Evolutionary conservation across 1,140 invertebrate species (phyloP).

Genomic region (Drosophila nikananu): DNA sequence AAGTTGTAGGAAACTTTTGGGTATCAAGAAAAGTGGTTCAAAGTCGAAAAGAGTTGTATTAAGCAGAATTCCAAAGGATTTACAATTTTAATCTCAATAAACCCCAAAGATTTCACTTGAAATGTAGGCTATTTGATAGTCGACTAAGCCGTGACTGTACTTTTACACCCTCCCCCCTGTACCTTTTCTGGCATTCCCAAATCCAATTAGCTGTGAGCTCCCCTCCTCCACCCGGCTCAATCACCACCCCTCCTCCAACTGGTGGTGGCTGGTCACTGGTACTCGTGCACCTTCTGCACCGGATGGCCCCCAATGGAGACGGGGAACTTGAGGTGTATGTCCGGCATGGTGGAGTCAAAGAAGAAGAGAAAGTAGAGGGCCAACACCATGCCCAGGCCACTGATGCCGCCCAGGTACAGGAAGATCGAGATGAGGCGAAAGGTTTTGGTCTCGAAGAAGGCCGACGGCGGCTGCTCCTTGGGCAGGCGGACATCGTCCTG

Average conservation of each 20-base stretch:
- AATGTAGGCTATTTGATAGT: neutral
- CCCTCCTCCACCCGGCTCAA: neutral
- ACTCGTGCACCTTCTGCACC: slow-evolving; percentile 79
- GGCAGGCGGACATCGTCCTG: slow-evolving; percentile 58
- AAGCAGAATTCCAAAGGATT: no score
- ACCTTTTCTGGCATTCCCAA: slow-evolving; percentile 24
- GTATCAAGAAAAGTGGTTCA: no score
- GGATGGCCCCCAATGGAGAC: slow-evolving; percentile 78
- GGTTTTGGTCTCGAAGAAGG: slow-evolving; percentile 75
- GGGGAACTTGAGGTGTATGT: slow-evolving; percentile 79
- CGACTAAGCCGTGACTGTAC: neutral
- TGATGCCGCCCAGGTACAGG: slow-evolving; percentile 78
- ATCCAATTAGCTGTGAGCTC: slow-evolving; percentile 53
- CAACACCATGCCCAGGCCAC: slow-evolving; percentile 73
- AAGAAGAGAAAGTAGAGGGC: slow-evolving; percentile 77
- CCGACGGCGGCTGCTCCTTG: slow-evolving; percentile 52
- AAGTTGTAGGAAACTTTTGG: no score
- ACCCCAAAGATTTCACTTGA: neutral
- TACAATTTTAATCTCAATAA: neutral
- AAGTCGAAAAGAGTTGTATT: no score
- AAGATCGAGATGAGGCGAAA: slow-evolving; percentile 74
- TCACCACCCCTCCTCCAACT: neutral
- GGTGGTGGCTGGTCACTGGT: slow-evolving; percentile 47
- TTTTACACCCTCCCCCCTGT: neutral
- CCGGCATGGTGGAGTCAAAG: slow-evolving; percentile 81